phyloP scores from a whole-genome alignment of 2,113 vertebrate species.

The Corydoras maculifer region DNA sequence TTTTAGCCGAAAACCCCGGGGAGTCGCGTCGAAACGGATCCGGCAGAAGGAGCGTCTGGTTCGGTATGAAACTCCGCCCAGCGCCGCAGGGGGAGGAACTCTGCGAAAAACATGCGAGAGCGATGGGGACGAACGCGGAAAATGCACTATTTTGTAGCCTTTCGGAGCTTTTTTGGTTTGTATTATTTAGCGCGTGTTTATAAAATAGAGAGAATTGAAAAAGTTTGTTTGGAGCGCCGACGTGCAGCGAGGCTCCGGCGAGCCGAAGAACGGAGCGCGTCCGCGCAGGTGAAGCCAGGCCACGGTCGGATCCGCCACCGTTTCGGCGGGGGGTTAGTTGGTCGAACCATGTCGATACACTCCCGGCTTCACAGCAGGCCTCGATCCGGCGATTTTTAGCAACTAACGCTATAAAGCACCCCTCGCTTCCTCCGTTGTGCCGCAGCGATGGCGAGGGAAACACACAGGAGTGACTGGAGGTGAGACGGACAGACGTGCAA shows the following conservation, averaged over 20 bases:
- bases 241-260: too few species aligned
- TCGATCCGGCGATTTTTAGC: not conserved
- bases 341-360: not conserved
- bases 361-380: not conserved
- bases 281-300: not conserved
- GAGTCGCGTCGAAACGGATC: constrained; percentile 71
- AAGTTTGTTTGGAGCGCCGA: too few species aligned
- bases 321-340: not conserved
- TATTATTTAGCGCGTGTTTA: too few species aligned
- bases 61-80: constrained; percentile 78
- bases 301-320: not conserved
- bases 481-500: too few species aligned
- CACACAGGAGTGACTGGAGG: too few species aligned
- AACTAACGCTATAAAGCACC: not conserved
- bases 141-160: constrained; percentile 48
- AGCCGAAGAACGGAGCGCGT: not conserved
- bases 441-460: too few species aligned
- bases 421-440: too few species aligned
- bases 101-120: constrained; percentile 61
- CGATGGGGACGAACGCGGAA: constrained; percentile 64
- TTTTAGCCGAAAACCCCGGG: constrained; percentile 68
- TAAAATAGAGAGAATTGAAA: too few species aligned
- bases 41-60: constrained; percentile 77
- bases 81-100: constrained; percentile 80
- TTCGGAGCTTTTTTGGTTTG: too few species aligned